Percentiles rank a stretch among this genome's conserved stretches.
Evolutionary conservation across 1,140 invertebrate species (phyloP).

Genomic region (Leptinotarsa defecta): DNA sequence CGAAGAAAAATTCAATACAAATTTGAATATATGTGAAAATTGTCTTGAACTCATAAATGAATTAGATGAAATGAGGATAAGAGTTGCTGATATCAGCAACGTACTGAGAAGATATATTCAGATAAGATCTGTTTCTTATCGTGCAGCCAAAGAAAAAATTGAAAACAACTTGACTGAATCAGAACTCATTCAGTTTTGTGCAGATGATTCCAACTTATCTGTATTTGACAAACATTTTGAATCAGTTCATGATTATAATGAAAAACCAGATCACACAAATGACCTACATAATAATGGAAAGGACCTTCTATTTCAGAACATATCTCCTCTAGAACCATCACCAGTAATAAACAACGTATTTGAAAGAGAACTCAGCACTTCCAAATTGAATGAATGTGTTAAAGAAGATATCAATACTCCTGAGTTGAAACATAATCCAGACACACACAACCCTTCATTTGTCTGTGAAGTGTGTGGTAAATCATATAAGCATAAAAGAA

Average conservation of each 20-base stretch:
- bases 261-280: background rate
- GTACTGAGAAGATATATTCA: conserved; percentile 25
- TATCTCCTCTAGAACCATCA: background rate
- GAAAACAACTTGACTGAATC: conserved; percentile 2
- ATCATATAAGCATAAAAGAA: conserved; percentile 67
- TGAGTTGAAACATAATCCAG: conserved; percentile 18
- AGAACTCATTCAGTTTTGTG: conserved; percentile 13
- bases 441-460: conserved; percentile 29
- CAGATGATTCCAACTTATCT: conserved; percentile 20
- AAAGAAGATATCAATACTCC: conserved; percentile 3
- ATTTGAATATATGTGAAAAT: conserved; percentile 35
- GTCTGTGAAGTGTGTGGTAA: conserved; percentile 69
- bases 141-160: conserved; percentile 7
- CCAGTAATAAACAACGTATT: background rate
- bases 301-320: background rate
- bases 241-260: background rate
- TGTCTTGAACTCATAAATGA: conserved; percentile 40
- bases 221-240: conserved; percentile 11
- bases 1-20: background rate
- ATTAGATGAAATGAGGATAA: conserved; percentile 35
- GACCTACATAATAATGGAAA: background rate
- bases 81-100: conserved; percentile 30
- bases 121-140: background rate
- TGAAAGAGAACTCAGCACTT: background rate
- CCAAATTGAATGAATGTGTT: background rate